A percentile compares a stretch with the other conserved stretches of the same genome.
phyloP scores from a whole-genome alignment of 2,888 invertebrate species.

The Aphodius sticticus region DNA sequence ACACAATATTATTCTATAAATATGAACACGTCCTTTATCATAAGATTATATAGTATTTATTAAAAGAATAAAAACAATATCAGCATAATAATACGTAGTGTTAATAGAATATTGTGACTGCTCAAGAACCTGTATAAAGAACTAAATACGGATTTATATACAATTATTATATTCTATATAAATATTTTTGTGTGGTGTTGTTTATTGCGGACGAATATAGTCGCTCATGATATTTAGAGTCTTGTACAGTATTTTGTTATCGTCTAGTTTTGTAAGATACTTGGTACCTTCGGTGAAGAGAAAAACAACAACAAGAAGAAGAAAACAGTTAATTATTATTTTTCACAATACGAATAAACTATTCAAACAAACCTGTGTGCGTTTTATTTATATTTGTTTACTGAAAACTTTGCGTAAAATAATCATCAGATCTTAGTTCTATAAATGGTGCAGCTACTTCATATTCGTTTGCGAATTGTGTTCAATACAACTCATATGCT shows the following conservation, averaged over 20 bases:
- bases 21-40: not conserved
- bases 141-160: not conserved
- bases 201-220: not conserved
- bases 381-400: not conserved
- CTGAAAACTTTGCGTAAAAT: too few species aligned
- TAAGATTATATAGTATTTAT: not conserved
- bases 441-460: too few species aligned
- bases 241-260: slow-evolving; percentile 4
- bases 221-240: not conserved
- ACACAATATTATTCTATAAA: not conserved
- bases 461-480: too few species aligned
- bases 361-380: not conserved
- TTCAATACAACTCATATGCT: too few species aligned
- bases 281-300: not conserved
- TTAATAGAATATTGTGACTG: slow-evolving; percentile 4
- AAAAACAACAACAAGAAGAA: not conserved
- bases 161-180: not conserved
- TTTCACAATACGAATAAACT: not conserved
- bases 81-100: not conserved
- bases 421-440: too few species aligned
- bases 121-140: not conserved
- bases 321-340: slow-evolving; percentile 4
- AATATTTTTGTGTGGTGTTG: not conserved
- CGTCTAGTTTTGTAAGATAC: not conserved
- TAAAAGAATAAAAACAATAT: not conserved